phyloP scores from a whole-genome alignment of 2,888 invertebrate genomes.

The Sabellastarte sp. region DNA sequence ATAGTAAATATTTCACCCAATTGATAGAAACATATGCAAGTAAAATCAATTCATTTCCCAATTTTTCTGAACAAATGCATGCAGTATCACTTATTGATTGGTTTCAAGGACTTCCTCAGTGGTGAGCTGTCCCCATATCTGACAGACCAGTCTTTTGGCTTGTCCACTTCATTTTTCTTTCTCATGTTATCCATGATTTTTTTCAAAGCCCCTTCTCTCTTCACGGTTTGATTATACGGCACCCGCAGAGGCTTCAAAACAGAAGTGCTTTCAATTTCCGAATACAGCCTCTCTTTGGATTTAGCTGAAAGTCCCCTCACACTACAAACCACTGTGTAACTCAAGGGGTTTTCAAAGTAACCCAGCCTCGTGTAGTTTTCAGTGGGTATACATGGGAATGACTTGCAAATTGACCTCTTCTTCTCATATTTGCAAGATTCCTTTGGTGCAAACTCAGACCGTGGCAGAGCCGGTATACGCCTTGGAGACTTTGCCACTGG shows the following conservation, averaged over 20 bases:
- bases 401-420: background rate
- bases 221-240: background rate
- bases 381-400: background rate
- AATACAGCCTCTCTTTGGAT: background rate
- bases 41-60: no score
- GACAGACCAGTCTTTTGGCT: background rate
- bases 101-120: background rate
- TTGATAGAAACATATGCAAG: no score
- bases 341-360: background rate
- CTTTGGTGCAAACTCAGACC: background rate
- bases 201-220: background rate
- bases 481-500: background rate
- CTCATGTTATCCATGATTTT: conserved; percentile 1
- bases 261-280: background rate
- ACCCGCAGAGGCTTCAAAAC: background rate
- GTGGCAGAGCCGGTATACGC: background rate
- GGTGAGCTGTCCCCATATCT: background rate
- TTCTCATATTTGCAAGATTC: background rate
- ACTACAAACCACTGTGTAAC: background rate
- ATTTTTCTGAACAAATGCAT: no score
- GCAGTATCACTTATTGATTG: no score
- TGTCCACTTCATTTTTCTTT: background rate
- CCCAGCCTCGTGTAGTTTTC: background rate
- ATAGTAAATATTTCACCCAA: no score
- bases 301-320: background rate